Base-by-base conservation (phyloP, 1,140 invertebrate genomes). In the Ceratina australensis region DNA sequence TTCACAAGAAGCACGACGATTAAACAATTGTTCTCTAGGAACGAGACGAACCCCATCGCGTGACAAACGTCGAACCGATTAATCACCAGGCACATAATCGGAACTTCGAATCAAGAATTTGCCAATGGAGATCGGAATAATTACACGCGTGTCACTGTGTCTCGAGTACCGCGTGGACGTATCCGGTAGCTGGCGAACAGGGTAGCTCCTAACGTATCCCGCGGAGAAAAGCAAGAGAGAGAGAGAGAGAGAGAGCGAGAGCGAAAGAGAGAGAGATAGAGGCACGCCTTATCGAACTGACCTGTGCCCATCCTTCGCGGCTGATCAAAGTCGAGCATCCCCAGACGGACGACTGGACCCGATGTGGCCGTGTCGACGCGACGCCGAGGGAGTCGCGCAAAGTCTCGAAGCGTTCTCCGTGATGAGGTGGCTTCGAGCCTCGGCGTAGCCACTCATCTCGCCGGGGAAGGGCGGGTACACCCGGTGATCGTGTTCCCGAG, bases 321-420 rank as follows among this genome's bases (percentile, higher is more conserved):
- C 83, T 81, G 80, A 82, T 89, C 82, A 89, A 89, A 89, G 84
- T 89, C 86, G 80, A 86, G 79, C 88, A 89, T 89, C 86, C 83
- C 83, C 85, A 84, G 85, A 83, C 72, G 81, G 74, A 66, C 59
- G 79, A 76, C 75, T 79, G 80, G 81, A 50, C 57, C 63, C 60
- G 78, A 10, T 52, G 18, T 76, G 73, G 63, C 52, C 86, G 82
- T 76, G 63, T 68, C 80, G 84, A 85, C 78, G 73, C 78, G 71
- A 71, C 74, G 83, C 63, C 86, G 80, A 80, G 72, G 79, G 78
- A 73, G 73, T 85, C 83, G 78, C 68, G 83, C 86, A 76, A 83
- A 85, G 85, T 87, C 86, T 85, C 80, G 81, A 83, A 79, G 78
- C 69, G 75, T 87, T 86, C 85, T 87, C 83, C 81, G 75, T 87